A percentile compares a stretch with the other conserved stretches of the same genome.
Evolutionary conservation across 2,888 invertebrate genomes (phyloP).

Genomic region (Drosophila niveifrons): DNA sequence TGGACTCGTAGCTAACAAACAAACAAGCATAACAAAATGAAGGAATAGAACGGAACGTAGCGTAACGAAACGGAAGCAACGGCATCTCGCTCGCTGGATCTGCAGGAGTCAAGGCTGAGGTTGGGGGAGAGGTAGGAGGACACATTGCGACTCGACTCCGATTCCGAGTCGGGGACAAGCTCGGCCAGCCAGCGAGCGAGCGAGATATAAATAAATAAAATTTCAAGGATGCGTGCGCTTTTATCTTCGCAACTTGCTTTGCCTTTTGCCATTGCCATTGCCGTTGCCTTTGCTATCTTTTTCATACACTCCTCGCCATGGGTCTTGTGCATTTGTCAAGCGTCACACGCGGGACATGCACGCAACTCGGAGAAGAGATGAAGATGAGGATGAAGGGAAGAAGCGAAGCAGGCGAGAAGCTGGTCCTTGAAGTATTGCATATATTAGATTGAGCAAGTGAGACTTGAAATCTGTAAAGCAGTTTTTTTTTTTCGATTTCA

Average conservation of each 20-base stretch:
- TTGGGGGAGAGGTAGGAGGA: not conserved
- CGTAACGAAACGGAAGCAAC: constrained; percentile 31
- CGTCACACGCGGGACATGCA: not conserved
- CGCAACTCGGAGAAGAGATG: no score
- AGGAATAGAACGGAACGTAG: constrained; percentile 45
- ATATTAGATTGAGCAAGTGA: not conserved
- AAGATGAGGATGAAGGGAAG: no score
- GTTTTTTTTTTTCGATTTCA: not conserved
- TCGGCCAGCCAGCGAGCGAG: constrained; percentile 42
- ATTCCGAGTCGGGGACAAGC: constrained; percentile 19
- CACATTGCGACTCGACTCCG: not conserved
- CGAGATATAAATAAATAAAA: constrained; percentile 72
- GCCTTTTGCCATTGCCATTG: constrained; percentile 55
- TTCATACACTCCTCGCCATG: constrained; percentile 6
- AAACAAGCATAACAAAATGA: constrained; percentile 67
- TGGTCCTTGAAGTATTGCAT: not conserved
- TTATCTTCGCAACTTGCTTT: constrained; percentile 71
- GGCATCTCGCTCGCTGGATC: not conserved
- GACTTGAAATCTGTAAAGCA: not conserved
- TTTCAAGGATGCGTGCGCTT: constrained; percentile 81
- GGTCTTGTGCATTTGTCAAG: constrained; percentile 1
- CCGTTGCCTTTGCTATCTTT: constrained; percentile 10
- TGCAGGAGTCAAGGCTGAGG: not conserved
- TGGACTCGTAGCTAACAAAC: constrained; percentile 73
- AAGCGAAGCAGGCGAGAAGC: not conserved